Percentiles rank a stretch among this genome's conserved stretches.
phyloP scores from a whole-genome alignment of 2,113 vertebrate species.

The Tyrannus savana region DNA sequence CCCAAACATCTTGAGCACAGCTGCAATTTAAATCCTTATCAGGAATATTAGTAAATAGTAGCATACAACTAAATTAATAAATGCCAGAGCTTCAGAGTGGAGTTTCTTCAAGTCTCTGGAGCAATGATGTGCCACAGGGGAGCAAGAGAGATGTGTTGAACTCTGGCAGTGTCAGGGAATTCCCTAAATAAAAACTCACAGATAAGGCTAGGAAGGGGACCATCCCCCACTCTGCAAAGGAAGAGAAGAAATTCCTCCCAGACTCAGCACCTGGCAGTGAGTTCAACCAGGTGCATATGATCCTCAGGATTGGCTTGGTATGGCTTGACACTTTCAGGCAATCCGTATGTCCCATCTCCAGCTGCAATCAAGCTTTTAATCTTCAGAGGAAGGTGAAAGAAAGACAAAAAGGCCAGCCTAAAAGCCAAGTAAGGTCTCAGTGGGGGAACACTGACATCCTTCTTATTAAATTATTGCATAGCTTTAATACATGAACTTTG shows the following conservation, averaged over 20 bases:
- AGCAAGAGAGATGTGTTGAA: neutral
- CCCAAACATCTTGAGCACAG: neutral
- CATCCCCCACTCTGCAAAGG: neutral
- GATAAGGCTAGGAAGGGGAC: neutral
- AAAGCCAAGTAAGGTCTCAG: constrained; percentile 41
- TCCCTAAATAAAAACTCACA: neutral
- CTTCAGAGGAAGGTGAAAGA: constrained; percentile 33
- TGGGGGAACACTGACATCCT: neutral
- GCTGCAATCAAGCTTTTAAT: constrained; percentile 15
- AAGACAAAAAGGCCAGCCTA: neutral
- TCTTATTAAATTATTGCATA: constrained; percentile 38
- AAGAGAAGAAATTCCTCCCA: neutral
- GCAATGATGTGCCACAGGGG: neutral
- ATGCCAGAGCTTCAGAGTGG: neutral
- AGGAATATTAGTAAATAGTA: neutral
- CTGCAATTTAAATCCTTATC: neutral
- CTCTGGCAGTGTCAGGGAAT: neutral
- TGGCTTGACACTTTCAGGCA: neutral
- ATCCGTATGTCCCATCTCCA: neutral
- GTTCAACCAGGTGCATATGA: neutral
- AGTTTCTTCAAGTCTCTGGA: neutral
- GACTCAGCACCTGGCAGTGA: neutral
- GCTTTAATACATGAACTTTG: neutral
- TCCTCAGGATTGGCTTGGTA: neutral
- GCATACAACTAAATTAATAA: neutral